phyloP scores from a whole-genome alignment of 2,888 invertebrate species.

The Rambutsinella grinnellia region DNA sequence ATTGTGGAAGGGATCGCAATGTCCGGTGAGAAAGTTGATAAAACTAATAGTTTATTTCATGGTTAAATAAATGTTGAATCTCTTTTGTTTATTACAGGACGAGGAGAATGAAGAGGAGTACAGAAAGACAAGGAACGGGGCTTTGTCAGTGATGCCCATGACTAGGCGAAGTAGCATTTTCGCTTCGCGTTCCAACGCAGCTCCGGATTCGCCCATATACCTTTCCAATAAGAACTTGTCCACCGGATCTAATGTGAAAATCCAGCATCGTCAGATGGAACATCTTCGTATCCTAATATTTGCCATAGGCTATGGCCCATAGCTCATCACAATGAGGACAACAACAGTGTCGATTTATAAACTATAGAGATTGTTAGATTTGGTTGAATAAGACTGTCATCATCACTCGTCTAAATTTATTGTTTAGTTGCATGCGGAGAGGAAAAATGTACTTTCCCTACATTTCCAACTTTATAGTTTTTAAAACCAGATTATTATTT shows the following conservation, averaged over 20 bases:
- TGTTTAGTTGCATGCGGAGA: too few relatives aligned
- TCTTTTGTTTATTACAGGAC: slow-evolving; percentile 64
- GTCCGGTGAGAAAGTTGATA: slow-evolving; percentile 61
- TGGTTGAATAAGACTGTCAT: too few relatives aligned
- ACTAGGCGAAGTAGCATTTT: slow-evolving; percentile 62
- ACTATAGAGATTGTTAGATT: too few relatives aligned
- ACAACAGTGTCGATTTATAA: slow-evolving; percentile 62
- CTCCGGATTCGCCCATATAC: slow-evolving; percentile 63
- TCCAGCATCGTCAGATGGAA: too few relatives aligned
- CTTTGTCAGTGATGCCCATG: slow-evolving; percentile 64
- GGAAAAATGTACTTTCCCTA: too few relatives aligned
- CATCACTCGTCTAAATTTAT: too few relatives aligned
- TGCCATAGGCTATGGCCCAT: slow-evolving; percentile 60
- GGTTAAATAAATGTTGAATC: too few relatives aligned
- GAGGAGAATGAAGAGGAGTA: slow-evolving; percentile 69
- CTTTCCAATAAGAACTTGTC: slow-evolving; percentile 60
- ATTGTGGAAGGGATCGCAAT: slow-evolving; percentile 66
- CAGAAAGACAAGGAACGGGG: slow-evolving; percentile 67
- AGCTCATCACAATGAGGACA: slow-evolving; percentile 65
- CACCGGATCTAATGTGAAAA: slow-evolving; percentile 31
- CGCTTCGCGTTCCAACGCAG: slow-evolving; percentile 50
- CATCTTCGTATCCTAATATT: slow-evolving; percentile 53
- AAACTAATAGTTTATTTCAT: neutral
- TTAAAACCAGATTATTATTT: too few relatives aligned
- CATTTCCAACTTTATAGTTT: too few relatives aligned